Evolutionary conservation across 2,113 vertebrate species (phyloP).

Genomic region (cattle (Bos taurus)): DNA sequence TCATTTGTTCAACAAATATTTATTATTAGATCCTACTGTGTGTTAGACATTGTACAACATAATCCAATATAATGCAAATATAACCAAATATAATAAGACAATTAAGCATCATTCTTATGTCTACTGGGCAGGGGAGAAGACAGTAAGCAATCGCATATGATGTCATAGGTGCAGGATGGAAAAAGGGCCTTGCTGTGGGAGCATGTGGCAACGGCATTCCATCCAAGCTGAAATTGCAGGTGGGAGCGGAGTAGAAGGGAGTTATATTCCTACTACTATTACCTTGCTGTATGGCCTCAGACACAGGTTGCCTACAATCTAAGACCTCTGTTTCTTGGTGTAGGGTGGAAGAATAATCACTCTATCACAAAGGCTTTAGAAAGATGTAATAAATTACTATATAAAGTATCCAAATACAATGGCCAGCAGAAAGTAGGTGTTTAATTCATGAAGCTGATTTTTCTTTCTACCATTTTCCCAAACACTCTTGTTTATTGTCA

Average conservation of each 20-base stretch:
- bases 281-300: background rate
- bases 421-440: background rate
- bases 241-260: background rate
- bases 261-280: background rate
- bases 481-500: background rate
- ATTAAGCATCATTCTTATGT: background rate
- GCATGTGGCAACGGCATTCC: background rate
- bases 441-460: background rate
- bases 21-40: background rate
- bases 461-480: background rate
- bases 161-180: background rate
- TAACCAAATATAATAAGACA: background rate
- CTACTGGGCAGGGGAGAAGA: background rate
- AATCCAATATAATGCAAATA: background rate
- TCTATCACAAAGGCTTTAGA: background rate
- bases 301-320: background rate
- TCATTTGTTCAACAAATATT: background rate
- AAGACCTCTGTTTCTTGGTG: background rate
- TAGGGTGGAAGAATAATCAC: background rate
- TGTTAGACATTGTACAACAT: background rate
- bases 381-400: background rate
- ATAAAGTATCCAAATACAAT: background rate
- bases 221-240: background rate
- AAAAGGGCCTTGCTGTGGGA: background rate
- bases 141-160: background rate